A percentile compares a stretch with the other conserved stretches of the same genome.
Evolutionary conservation across 2,797 vertebrate genomes (phyloP).

Genomic region (Octomys mimax): DNA sequence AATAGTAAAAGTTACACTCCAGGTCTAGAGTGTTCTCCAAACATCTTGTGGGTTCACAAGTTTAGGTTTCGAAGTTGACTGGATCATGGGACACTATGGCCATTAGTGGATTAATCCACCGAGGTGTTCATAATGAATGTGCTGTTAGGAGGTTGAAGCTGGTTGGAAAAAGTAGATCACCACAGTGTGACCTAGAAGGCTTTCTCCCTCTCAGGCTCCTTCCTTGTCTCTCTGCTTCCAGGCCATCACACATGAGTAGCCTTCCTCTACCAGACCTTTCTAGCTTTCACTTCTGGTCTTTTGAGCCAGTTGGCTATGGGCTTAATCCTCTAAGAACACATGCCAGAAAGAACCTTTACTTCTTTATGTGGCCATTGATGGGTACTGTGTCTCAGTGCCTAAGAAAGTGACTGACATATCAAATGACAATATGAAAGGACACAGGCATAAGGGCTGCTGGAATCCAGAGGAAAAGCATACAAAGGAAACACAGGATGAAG

Average conservation of each 20-base stretch:
- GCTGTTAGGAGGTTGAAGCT: neutral
- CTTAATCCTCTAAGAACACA: neutral
- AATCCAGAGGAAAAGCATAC: neutral
- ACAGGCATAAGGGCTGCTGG: neutral
- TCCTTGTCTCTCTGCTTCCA: neutral
- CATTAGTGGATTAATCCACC: neutral
- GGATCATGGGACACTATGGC: neutral
- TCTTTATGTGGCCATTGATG: neutral
- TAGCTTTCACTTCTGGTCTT: neutral
- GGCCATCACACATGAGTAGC: neutral
- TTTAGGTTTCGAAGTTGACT: neutral
- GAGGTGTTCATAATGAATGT: neutral
- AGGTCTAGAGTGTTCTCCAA: neutral
- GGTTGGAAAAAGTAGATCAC: neutral
- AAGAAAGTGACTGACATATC: neutral
- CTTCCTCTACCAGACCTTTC: neutral
- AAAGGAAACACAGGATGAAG: neutral
- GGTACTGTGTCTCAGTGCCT: neutral
- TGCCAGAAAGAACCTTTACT: neutral
- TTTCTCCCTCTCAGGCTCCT: neutral
- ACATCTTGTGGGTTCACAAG: neutral
- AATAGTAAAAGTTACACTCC: neutral
- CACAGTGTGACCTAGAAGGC: neutral
- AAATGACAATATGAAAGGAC: fast-evolving
- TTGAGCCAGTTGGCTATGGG: neutral